Percentiles rank a stretch among this genome's conserved stretches.
phyloP scores from a whole-genome alignment of 2,797 vertebrate species.

The Enteromius viviparus region DNA sequence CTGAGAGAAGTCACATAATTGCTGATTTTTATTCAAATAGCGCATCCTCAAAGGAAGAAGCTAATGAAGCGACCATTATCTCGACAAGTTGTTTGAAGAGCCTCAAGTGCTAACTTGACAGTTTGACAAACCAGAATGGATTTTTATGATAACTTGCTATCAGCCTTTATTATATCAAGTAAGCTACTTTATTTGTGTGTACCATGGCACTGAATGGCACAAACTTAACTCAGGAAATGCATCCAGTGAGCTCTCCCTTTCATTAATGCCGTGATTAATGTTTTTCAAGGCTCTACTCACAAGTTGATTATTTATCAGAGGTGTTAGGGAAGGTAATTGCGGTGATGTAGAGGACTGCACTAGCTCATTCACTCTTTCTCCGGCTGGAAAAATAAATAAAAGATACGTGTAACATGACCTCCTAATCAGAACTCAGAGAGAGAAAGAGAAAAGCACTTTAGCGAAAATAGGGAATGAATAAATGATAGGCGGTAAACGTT shows the following conservation, averaged over 20 bases:
- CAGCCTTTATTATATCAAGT: conserved; percentile 15
- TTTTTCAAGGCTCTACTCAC: conserved; percentile 41
- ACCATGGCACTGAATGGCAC: conserved; percentile 4
- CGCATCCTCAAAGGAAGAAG: conserved; percentile 31
- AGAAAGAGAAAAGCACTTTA: conserved; percentile 36
- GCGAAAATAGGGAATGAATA: conserved; percentile 49
- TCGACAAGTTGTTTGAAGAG: conserved; percentile 34
- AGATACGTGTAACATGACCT: conserved; percentile 15
- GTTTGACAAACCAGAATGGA: conserved; percentile 37
- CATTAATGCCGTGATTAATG: conserved; percentile 39
- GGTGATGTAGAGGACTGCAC: conserved; percentile 38
- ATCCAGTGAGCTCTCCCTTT: conserved; percentile 23
- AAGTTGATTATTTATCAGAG: conserved; percentile 41
- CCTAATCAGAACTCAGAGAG: conserved; percentile 44
- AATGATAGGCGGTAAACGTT: conserved; percentile 54
- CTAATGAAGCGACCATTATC: conserved; percentile 49
- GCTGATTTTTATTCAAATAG: conserved; percentile 45
- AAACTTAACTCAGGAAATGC: conserved; percentile 10
- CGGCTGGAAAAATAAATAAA: conserved; percentile 35
- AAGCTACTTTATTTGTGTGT: conserved; percentile 3
- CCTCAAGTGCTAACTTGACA: conserved; percentile 44
- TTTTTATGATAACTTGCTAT: conserved; percentile 34
- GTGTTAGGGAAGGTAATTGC: conserved; percentile 39
- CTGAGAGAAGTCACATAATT: conserved; percentile 51
- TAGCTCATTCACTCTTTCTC: conserved; percentile 27